phyloP scores from a whole-genome alignment of 2,797 vertebrate species.

The Onychomys torridus region DNA sequence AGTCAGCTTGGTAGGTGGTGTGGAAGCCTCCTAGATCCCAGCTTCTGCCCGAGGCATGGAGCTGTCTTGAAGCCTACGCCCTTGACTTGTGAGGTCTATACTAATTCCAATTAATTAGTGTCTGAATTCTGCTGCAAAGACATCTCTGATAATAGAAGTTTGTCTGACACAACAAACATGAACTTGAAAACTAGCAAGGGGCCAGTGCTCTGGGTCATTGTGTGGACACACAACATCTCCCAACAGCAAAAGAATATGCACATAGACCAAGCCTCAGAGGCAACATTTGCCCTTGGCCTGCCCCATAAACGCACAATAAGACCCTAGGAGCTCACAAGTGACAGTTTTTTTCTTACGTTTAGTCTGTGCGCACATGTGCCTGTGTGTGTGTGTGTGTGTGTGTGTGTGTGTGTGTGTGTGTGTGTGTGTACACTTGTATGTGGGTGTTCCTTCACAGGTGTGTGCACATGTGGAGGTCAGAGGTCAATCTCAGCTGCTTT shows the following conservation, averaged over 20 bases:
- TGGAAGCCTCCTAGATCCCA: not conserved
- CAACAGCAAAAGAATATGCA: not conserved
- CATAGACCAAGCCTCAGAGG: not conserved
- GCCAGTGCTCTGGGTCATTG: not conserved
- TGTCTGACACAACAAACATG: not conserved
- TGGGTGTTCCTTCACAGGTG: not conserved
- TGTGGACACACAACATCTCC: not conserved
- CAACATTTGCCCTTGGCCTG: not conserved
- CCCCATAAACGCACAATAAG: no score
- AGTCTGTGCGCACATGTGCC: not conserved
- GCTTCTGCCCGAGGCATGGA: not conserved
- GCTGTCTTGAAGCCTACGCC: not conserved
- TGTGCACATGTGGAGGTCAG: not conserved
- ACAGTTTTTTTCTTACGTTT: not conserved
- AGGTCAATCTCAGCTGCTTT: not conserved
- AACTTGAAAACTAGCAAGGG: not conserved
- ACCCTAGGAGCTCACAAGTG: not conserved
- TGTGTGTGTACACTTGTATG: not conserved
- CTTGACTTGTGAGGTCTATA: not conserved
- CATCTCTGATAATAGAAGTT: not conserved
- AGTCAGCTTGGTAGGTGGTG: not conserved
- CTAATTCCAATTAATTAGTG: not conserved
- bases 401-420: not conserved
- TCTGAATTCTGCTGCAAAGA: not conserved
- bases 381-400: not conserved